Percentiles rank a stretch among this genome's conserved stretches.
phyloP scores from a whole-genome alignment of 2,113 vertebrate genomes.

The Aegypius monachus region DNA sequence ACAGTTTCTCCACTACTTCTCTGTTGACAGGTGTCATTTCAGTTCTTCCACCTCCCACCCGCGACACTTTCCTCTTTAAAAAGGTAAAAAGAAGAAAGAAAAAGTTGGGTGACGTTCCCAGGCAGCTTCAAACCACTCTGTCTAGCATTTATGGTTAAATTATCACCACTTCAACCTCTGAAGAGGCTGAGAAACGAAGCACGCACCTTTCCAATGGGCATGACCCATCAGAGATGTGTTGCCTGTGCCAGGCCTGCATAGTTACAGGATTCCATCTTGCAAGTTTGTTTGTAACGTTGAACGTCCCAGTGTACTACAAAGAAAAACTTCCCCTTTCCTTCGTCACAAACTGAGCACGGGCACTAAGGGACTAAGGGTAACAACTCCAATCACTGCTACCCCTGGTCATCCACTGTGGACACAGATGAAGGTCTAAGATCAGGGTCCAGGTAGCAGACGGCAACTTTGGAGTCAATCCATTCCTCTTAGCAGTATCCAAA shows the following conservation, averaged over 20 bases:
- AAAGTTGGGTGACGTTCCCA: neutral
- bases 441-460: neutral
- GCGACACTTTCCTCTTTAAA: neutral
- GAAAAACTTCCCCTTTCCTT: neutral
- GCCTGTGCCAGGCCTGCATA: neutral
- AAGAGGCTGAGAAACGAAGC: neutral
- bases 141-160: neutral
- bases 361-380: neutral
- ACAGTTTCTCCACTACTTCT: neutral
- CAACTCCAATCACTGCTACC: neutral
- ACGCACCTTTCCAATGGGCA: neutral
- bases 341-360: neutral
- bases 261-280: neutral
- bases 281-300: neutral
- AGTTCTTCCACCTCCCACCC: neutral
- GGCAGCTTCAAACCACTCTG: neutral
- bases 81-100: neutral
- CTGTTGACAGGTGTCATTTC: neutral
- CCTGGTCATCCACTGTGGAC: neutral
- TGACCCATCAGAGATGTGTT: neutral
- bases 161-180: neutral
- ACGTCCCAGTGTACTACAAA: accelerated
- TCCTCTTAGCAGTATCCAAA: neutral
- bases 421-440: neutral
- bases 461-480: neutral